phyloP scores from a whole-genome alignment of 2,797 vertebrate genomes.

The Sebastes cheni region DNA sequence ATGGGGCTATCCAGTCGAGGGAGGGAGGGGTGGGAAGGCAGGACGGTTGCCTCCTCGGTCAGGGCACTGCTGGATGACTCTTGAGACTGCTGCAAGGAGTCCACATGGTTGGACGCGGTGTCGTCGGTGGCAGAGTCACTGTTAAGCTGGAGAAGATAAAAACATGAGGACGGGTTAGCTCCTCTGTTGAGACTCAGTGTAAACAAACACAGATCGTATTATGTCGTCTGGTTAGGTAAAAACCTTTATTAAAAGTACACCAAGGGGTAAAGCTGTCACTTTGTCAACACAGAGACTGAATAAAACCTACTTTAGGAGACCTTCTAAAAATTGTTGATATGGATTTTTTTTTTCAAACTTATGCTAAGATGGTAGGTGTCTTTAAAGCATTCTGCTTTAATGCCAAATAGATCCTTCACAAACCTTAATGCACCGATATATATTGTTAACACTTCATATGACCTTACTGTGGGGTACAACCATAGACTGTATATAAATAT shows the following conservation, averaged over 20 bases:
- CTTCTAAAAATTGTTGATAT: too few species aligned
- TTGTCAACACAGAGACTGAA: not conserved
- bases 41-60: constrained; percentile 87
- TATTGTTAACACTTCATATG: too few species aligned
- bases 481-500: too few species aligned
- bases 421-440: too few species aligned
- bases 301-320: too few species aligned
- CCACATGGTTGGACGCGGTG: constrained; percentile 87
- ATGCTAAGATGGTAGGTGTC: too few species aligned
- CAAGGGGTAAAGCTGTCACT: not conserved
- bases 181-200: too few species aligned
- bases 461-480: too few species aligned
- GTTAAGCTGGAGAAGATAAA: constrained; percentile 85
- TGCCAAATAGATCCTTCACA: too few species aligned
- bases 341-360: too few species aligned
- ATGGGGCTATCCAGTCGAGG: constrained; percentile 88
- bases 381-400: too few species aligned
- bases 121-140: constrained; percentile 91
- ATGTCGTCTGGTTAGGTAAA: not conserved
- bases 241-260: not conserved
- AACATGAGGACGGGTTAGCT: not conserved
- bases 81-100: constrained; percentile 90
- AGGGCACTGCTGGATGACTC: constrained; percentile 90
- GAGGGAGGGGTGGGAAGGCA: constrained; percentile 68
- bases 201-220: not conserved